phyloP scores from a whole-genome alignment of 2,113 vertebrate species.

The Ochotona princeps region DNA sequence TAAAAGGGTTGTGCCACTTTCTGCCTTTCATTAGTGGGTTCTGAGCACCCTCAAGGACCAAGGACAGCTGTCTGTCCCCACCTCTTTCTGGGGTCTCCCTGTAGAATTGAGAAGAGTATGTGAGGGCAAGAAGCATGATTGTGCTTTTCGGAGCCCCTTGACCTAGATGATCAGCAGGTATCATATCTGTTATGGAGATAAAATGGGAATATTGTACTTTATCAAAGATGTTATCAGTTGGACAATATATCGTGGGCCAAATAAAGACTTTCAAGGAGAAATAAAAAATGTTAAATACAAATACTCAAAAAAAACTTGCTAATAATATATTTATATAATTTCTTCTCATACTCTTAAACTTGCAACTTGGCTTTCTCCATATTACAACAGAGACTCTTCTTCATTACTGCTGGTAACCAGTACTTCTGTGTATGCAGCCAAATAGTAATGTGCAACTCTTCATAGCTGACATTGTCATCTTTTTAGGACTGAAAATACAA shows the following conservation, averaged over 20 bases:
- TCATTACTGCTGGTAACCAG: background rate
- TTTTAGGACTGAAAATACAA: slow-evolving; percentile 26
- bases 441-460: background rate
- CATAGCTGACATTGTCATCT: background rate
- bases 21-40: background rate
- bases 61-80: background rate
- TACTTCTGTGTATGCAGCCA: background rate
- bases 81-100: background rate
- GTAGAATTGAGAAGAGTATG: background rate
- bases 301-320: background rate
- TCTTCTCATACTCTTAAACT: slow-evolving; percentile 4
- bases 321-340: background rate
- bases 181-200: background rate
- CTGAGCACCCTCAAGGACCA: background rate
- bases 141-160: background rate
- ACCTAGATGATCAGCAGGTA: background rate
- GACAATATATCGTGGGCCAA: background rate
- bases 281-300: slow-evolving; percentile 28
- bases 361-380: slow-evolving; percentile 25
- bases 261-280: slow-evolving; percentile 5
- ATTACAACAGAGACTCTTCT: background rate
- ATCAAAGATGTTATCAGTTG: background rate
- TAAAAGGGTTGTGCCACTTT: slow-evolving; percentile 10
- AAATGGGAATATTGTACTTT: slow-evolving; percentile 4
- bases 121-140: background rate